These are phyloP conservation scores for Pluvianellus socialis DNA, from an alignment of 2,113 vertebrate species.

Conservation along the genomic window DNA sequence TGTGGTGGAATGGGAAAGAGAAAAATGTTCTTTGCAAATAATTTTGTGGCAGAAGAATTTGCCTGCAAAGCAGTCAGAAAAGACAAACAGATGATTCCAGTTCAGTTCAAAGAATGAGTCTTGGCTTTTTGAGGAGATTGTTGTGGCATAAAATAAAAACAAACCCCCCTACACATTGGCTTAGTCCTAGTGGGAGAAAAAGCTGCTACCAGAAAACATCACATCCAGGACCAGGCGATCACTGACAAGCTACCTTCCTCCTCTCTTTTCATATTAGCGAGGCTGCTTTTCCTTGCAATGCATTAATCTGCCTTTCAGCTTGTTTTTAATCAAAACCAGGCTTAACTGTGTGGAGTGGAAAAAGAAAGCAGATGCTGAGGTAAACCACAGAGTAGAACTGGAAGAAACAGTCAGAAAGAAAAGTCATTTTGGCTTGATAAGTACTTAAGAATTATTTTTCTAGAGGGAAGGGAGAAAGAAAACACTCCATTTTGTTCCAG, in stretches of 20 bases:
- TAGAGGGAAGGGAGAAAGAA: background rate
- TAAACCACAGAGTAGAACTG: background rate
- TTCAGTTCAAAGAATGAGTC: background rate
- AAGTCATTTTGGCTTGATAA: constrained; percentile 33
- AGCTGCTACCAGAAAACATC: background rate
- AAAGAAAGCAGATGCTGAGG: constrained; percentile 41
- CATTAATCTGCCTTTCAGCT: constrained; percentile 30
- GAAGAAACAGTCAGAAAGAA: background rate
- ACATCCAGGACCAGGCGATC: background rate
- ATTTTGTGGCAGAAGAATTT: background rate
- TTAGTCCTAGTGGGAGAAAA: background rate
- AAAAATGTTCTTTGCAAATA: background rate
- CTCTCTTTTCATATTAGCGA: background rate
- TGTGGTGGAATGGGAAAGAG: background rate
- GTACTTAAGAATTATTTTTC: background rate
- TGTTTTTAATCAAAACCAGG: constrained; percentile 40
- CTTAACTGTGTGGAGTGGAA: background rate
- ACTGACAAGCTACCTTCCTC: background rate
- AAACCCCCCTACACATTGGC: background rate
- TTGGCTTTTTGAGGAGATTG: background rate
- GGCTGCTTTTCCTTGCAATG: background rate
- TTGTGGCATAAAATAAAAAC: background rate
- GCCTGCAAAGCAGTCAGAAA: background rate
- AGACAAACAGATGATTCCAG: background rate
- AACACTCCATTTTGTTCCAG: background rate